Conservation (phyloP, 2,888 invertebrate genomes). For the Nymphalis polychloros region DNA sequence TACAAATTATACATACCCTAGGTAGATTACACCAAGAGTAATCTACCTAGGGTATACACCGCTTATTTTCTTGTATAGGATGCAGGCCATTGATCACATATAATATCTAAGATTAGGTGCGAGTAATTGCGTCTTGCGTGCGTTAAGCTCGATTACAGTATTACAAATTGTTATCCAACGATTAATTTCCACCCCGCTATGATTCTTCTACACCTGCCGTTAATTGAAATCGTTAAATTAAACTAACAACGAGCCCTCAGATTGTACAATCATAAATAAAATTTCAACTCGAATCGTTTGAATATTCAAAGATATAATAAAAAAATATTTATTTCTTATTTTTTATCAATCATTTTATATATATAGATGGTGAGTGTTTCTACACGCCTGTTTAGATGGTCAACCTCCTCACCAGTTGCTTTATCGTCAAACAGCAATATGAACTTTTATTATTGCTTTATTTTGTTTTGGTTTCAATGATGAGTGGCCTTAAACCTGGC, state of each 20-base stretch:
- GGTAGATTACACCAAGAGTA: not conserved
- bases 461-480: too few species aligned
- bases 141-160: conserved; percentile 42
- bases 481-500: too few species aligned
- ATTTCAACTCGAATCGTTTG: too few species aligned
- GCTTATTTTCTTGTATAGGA: conserved; percentile 8
- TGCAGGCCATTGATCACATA: conserved; percentile 10
- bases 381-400: too few species aligned
- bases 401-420: too few species aligned
- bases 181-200: conserved; percentile 40
- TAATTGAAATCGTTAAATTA: conserved; percentile 37
- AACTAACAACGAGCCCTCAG: conserved; percentile 31
- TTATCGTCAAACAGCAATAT: too few species aligned
- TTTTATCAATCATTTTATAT: too few species aligned
- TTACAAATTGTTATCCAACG: conserved; percentile 44
- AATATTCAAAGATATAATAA: too few species aligned
- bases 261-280: not conserved
- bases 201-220: conserved; percentile 40
- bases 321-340: not conserved
- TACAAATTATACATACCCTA: not conserved
- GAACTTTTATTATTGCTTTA: too few species aligned
- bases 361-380: too few species aligned
- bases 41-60: not conserved
- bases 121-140: conserved; percentile 42
- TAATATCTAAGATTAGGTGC: conserved; percentile 26